Base-by-base conservation (phyloP, 2,888 invertebrate genomes). In the Eupithecia subumbrata region DNA sequence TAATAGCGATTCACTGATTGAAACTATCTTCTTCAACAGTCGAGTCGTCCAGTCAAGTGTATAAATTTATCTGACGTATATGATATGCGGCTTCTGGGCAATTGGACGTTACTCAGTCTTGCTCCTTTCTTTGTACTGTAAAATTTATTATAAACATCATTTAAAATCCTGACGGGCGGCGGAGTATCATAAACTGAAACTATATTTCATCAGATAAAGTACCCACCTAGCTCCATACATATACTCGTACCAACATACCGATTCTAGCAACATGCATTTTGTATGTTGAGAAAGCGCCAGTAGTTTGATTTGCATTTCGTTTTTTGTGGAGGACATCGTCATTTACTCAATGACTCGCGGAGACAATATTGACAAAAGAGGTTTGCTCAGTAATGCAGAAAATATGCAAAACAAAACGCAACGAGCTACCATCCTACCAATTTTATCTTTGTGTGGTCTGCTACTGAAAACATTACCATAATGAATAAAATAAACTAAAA, bases 361-460 rank as follows among this genome's bases (percentile, higher is more conserved):
- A 89, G 89, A 88, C 91, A 91, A 92, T 92, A 93, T 94, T 94
- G 93, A 93, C 92, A 92, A 93, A 92, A 90, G 90, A 89, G 88
- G 89, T 86, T 88, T 84, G 89, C 84, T 87, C 87, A 85, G 89
- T 91, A 90, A 92, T 92, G 91, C 90, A 90, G 90, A 90, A 92
- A 92, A 92, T 92, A 93, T 93, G 92, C 91, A 93, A 92, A 93
- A 87, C 87, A 84, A 90, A 84, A 88, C 83, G 84, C 85, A 78
- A 77, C 82, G 81, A 83, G 82, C 88, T 85, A 86, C 88, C 88
- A 85, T 88, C 80, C 87, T 85, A 86, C 87, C 88, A 86, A 89
- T 88, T 88, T 87, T 81, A 84, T 82, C 87, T 87, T 84, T 91
- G 91, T 92, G 91, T 92, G 92, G 91, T 90, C 91, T 83, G 83